These are phyloP conservation scores for Caenorhabditis sulstoni DNA, from an alignment of 2,888 invertebrate genomes.

Conservation along the genomic window DNA sequence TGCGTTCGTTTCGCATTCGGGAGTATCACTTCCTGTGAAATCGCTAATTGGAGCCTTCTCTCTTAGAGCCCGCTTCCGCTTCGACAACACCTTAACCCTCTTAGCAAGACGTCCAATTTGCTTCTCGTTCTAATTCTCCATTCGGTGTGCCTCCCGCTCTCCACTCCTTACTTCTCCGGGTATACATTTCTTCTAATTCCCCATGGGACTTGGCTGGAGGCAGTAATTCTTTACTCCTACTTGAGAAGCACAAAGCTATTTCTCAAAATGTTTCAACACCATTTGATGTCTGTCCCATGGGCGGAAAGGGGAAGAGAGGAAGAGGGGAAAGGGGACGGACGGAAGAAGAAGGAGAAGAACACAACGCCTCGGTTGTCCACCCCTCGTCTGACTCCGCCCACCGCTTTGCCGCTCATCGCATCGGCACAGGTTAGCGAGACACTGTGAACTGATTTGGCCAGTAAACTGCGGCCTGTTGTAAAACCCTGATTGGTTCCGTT, in stretches of 20 bases:
- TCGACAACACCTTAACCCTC: constrained; percentile 46
- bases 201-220: constrained; percentile 31
- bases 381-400: constrained; percentile 45
- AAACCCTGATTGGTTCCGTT: constrained; percentile 21
- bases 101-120: constrained; percentile 37
- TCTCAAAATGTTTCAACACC: constrained; percentile 62
- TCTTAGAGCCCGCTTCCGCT: constrained; percentile 2
- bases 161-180: constrained; percentile 1
- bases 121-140: constrained; percentile 27
- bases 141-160: constrained; percentile 41
- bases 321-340: too few relatives aligned
- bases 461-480: constrained; percentile 24
- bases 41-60: constrained; percentile 45
- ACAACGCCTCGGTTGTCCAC: constrained; percentile 30
- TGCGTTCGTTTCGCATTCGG: constrained; percentile 13
- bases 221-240: constrained; percentile 57
- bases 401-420: constrained; percentile 1
- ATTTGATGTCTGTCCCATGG: constrained; percentile 54
- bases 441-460: constrained; percentile 39
- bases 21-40: constrained; percentile 48
- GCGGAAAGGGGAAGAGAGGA: constrained; percentile 20
- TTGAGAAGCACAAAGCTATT: constrained; percentile 38
- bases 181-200: constrained; percentile 53
- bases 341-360: too few relatives aligned
- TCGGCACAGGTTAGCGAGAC: constrained; percentile 56